phyloP scores from a whole-genome alignment of 2,797 vertebrate species.

The Eptatretus atami region DNA sequence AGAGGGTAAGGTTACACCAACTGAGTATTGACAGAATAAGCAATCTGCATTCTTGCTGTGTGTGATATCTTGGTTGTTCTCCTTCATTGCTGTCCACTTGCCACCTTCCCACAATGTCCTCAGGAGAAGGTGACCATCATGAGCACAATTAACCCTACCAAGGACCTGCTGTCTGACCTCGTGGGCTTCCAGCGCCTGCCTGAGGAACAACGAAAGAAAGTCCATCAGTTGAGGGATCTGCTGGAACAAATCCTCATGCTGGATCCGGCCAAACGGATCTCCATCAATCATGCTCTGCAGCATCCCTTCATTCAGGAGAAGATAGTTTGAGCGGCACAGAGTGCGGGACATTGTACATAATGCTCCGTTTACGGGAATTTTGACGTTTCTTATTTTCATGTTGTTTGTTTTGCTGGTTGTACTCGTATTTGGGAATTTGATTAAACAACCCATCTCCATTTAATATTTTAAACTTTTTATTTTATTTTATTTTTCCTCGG shows the following conservation, averaged over 20 bases:
- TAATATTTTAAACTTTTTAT: too few relatives aligned
- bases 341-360: neutral
- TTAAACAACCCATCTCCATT: too few relatives aligned
- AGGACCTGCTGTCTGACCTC: conserved; percentile 83
- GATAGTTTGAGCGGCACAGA: conserved; percentile 15
- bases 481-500: too few relatives aligned
- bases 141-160: conserved; percentile 99
- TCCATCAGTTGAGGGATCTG: conserved; percentile 90
- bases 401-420: too few relatives aligned
- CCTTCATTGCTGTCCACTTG: too few relatives aligned
- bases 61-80: too few relatives aligned
- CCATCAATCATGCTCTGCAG: conserved; percentile 98
- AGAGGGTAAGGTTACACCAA: conserved; percentile 35
- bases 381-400: too few relatives aligned
- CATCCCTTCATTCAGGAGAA: conserved; percentile 98
- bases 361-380: too few relatives aligned
- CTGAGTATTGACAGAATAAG: neutral
- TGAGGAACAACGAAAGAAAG: conserved; percentile 97
- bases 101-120: neutral
- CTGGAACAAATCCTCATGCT: conserved; percentile 89
- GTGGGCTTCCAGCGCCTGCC: conserved; percentile 80
- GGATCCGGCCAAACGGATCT: conserved; percentile 92
- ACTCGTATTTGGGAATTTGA: too few relatives aligned
- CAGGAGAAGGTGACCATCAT: conserved; percentile 97
- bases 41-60: neutral